Evolutionary conservation across 2,113 vertebrate genomes (phyloP).

Genomic region (Pterocles orientalis): DNA sequence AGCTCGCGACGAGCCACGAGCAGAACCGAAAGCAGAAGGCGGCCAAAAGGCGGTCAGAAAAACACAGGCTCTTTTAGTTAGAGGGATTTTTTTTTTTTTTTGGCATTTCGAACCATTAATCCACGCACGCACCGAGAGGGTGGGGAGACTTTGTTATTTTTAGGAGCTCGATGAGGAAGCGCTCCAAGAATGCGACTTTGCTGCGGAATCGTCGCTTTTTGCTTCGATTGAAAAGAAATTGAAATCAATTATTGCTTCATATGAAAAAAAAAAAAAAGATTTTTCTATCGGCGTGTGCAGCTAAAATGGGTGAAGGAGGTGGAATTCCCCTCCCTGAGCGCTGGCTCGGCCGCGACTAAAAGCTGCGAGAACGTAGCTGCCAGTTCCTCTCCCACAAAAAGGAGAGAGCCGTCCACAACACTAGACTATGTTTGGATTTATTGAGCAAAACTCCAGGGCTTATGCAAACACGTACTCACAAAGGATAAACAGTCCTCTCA

Average conservation of each 20-base stretch:
- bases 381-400: neutral
- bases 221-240: neutral
- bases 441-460: neutral
- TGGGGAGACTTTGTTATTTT: neutral
- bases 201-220: neutral
- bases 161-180: neutral
- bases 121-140: neutral
- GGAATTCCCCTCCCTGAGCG: neutral
- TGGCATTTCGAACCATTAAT: neutral
- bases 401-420: fast-evolving
- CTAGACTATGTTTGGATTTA: neutral
- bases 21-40: neutral
- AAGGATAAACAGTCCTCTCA: neutral
- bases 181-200: neutral
- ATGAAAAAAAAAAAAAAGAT: neutral
- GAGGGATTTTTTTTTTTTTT: neutral
- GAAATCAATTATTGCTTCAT: neutral
- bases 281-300: neutral
- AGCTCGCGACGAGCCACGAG: neutral
- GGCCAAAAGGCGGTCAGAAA: neutral
- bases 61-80: neutral
- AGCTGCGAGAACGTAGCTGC: neutral
- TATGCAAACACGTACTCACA: neutral
- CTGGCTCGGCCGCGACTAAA: neutral
- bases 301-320: neutral